These are phyloP conservation scores for Podarcis cretensis DNA, from an alignment of 2,113 vertebrate species.

Conservation along the genomic window DNA sequence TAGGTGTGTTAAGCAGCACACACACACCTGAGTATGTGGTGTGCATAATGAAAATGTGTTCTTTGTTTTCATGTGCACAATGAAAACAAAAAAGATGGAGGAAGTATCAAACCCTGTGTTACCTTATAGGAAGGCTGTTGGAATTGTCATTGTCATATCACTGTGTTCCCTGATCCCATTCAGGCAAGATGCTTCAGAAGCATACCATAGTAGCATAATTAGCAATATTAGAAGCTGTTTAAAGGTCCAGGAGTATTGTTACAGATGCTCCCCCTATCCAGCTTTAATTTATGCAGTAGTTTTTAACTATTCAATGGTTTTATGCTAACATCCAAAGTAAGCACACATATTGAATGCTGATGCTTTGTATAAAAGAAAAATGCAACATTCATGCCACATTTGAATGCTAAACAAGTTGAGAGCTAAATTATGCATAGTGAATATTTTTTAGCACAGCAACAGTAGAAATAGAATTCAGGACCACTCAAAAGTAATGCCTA, in stretches of 20 bases:
- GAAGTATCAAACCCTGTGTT: too few species aligned
- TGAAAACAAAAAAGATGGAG: too few species aligned
- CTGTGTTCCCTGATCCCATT: background rate
- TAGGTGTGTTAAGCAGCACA: too few species aligned
- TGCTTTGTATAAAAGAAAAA: slow-evolving; percentile 11
- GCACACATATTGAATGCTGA: background rate
- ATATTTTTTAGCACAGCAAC: slow-evolving; percentile 17
- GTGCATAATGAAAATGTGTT: too few species aligned
- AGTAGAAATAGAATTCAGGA: slow-evolving; percentile 6
- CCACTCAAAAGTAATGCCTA: background rate
- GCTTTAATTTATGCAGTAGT: background rate
- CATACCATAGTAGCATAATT: background rate
- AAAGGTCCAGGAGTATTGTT: background rate
- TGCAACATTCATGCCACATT: background rate
- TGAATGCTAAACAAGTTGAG: slow-evolving; percentile 34
- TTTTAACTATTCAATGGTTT: background rate
- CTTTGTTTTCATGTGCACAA: too few species aligned
- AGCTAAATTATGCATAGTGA: slow-evolving; percentile 22
- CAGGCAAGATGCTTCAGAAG: background rate
- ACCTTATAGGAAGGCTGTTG: too few species aligned
- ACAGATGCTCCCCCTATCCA: background rate
- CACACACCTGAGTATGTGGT: too few species aligned
- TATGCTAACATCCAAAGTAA: background rate
- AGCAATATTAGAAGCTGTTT: background rate
- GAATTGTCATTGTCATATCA: too few species aligned